These are phyloP conservation scores for Dinomys branickii DNA, from an alignment of 2,113 vertebrate genomes.

Conservation along the genomic window DNA sequence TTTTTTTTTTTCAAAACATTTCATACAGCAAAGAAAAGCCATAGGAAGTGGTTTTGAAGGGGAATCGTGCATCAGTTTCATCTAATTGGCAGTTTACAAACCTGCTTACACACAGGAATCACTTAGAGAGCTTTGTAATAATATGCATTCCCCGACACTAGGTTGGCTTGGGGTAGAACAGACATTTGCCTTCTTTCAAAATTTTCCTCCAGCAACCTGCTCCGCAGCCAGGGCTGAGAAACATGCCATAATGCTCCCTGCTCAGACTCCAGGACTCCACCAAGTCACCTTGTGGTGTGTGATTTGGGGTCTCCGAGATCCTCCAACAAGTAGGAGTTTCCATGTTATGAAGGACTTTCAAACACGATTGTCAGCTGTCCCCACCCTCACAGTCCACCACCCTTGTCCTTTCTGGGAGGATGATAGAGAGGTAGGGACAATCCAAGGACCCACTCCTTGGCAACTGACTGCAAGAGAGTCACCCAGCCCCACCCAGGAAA, in stretches of 20 bases:
- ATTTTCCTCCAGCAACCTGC: background rate
- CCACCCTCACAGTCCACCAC: background rate
- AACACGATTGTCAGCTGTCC: no score
- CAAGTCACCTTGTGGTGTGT: background rate
- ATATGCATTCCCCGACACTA: background rate
- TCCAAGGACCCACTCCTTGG: accelerated
- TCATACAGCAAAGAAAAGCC: background rate
- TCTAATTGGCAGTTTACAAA: background rate
- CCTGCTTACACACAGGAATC: background rate
- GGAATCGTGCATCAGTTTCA: background rate
- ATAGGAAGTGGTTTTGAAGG: background rate
- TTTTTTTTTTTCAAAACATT: background rate
- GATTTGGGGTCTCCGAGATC: background rate
- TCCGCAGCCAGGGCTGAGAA: background rate
- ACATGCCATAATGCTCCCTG: accelerated
- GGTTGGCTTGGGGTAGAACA: background rate
- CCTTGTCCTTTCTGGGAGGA: background rate
- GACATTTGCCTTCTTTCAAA: background rate
- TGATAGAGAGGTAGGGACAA: background rate
- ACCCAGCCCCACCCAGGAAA: background rate
- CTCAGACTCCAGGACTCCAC: background rate
- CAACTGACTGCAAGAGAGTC: background rate
- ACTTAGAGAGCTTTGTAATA: background rate
- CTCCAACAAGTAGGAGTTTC: background rate
- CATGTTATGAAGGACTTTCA: background rate